Evolutionary conservation across 2,888 invertebrate genomes (phyloP), one percentile per base, ranked within the genome.

Genomic region (Anarsia innoxiella): DNA sequence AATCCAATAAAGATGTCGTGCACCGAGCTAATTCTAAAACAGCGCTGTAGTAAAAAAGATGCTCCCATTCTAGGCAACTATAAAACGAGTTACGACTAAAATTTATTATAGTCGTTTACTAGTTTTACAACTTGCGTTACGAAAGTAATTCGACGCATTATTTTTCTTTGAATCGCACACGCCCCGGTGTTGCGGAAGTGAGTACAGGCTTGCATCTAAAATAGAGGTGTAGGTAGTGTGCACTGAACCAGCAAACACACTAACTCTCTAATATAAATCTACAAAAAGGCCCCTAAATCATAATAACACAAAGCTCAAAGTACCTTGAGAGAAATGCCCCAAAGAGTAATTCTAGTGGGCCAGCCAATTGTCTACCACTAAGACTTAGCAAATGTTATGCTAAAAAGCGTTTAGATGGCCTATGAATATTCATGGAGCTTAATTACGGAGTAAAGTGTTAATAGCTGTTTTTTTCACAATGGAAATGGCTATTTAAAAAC

Each of bases 111-210:
- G 42, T 41, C 44, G 51, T 56, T 56, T 53, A 57, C 44, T 51
- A 42, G 46, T 55, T 59, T 62, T 57, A 58, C 53, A 51, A 55
- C 25, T 31, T n/a, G 35, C 41, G 51, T 61, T 59, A 51, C 56
- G 59, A 53, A 58, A 60, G 54, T 52, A 46, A 43, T 44, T 46
- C 40, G 39, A 40, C 34, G 45, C 44, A 45, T 49, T 48, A 36
- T 52, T 53, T n/a, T 52, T 45, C 42, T 51, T 46, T 41, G 50
- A 48, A 54, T 50, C 46, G 53, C 51, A 48, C 49, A 50, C 29
- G 30, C 37, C n/a, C n/a, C 27, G 30, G 16, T 19, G 3, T 30
- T 16, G 42, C 56, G 56, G 59, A 60, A 59, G 51, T 37, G 40
- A 40, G 38, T 48, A 45, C 47, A 39, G 41, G 45, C 41, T 41